phyloP scores from a whole-genome alignment of 2,888 invertebrate genomes.

The Lycocerus yunnanus region DNA sequence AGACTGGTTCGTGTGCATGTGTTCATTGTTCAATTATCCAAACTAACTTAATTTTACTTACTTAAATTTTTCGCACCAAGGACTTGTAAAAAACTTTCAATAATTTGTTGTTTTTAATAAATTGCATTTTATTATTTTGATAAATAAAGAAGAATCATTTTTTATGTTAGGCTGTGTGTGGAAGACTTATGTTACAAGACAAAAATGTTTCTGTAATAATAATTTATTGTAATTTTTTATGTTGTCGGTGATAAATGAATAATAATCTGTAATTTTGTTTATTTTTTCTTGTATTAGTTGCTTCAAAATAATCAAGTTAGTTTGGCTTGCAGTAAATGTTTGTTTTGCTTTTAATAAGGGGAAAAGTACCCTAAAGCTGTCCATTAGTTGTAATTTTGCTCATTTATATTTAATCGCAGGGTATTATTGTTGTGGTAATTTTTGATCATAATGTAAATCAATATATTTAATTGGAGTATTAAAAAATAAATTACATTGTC shows the following conservation, averaged over 20 bases:
- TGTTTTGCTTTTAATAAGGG: conserved; percentile 2
- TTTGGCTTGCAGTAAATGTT: neutral
- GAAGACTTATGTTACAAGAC: neutral
- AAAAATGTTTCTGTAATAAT: neutral
- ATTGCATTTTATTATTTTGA: neutral
- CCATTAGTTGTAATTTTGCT: conserved; percentile 17
- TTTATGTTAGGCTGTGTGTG: neutral
- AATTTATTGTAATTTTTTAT: neutral
- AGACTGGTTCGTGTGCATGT: neutral
- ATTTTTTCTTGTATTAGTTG: neutral
- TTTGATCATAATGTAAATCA: neutral
- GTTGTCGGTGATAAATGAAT: neutral
- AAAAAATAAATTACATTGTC: neutral
- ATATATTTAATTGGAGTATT: neutral
- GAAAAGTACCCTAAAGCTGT: conserved; percentile 13
- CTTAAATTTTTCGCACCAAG: neutral
- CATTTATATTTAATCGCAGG: conserved; percentile 16
- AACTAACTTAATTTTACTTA: neutral
- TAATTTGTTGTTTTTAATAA: neutral
- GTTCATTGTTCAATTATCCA: neutral
- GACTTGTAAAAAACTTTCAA: neutral
- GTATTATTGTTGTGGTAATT: conserved; percentile 7
- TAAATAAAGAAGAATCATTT: neutral
- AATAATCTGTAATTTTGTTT: neutral
- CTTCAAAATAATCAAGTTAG: conserved; percentile 1